phyloP scores from a whole-genome alignment of 2,888 invertebrate genomes.

The Hipparchia semele region DNA sequence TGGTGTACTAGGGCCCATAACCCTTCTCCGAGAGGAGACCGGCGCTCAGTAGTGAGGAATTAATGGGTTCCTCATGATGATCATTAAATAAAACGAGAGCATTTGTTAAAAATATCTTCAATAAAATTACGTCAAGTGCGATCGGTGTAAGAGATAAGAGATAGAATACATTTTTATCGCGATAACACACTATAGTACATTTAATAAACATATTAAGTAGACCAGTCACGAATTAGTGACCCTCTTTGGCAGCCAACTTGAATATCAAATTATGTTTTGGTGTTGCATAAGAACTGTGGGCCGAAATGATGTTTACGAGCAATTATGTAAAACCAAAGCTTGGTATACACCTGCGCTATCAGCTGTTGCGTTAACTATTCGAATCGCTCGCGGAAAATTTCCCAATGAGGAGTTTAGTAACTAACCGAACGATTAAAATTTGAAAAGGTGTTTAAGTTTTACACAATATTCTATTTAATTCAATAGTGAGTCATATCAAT shows the following conservation, averaged over 20 bases:
- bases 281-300: constrained; percentile 72
- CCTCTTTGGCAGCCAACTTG: constrained; percentile 62
- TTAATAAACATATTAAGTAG: constrained; percentile 43
- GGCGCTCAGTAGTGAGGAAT: too few species aligned
- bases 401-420: constrained; percentile 4
- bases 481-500: not conserved
- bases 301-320: constrained; percentile 70
- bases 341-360: constrained; percentile 22
- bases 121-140: constrained; percentile 16
- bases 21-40: too few species aligned
- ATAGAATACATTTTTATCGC: constrained; percentile 12
- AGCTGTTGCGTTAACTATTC: constrained; percentile 11
- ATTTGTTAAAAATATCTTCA: not conserved
- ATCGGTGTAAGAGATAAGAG: constrained; percentile 33
- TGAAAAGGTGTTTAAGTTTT: not conserved
- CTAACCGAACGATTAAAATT: not conserved
- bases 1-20: too few species aligned
- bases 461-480: not conserved
- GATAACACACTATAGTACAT: constrained; percentile 18
- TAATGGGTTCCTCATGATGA: too few species aligned
- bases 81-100: not conserved
- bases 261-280: constrained; percentile 70
- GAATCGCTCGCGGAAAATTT: constrained; percentile 18
- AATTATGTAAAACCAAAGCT: constrained; percentile 74
- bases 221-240: constrained; percentile 54